These are phyloP conservation scores for Stegana nigrithorax DNA, from an alignment of 2,888 invertebrate species.

Conservation along the genomic window DNA sequence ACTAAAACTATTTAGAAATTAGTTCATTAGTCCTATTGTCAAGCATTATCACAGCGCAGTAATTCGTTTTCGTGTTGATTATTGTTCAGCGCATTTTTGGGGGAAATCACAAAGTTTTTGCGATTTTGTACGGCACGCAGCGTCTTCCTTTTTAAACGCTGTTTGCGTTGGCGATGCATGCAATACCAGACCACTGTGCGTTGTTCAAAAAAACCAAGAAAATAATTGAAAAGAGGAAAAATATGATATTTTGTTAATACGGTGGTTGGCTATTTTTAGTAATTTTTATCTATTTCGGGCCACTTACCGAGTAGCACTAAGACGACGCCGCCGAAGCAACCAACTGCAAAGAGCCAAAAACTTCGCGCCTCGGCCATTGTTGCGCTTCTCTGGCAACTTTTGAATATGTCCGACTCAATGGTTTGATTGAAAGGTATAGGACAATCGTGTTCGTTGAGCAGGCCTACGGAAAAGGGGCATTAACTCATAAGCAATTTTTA, in stretches of 20 bases:
- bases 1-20: too few relatives aligned
- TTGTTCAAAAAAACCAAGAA: neutral
- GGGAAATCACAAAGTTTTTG: constrained; percentile 59
- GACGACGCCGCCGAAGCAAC: constrained; percentile 50
- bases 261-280: neutral
- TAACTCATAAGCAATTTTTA: constrained; percentile 30
- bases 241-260: neutral
- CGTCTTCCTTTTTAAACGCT: constrained; percentile 38
- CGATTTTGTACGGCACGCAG: constrained; percentile 47
- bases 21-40: constrained; percentile 13
- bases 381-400: constrained; percentile 45
- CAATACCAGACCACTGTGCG: constrained; percentile 53
- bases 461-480: too few relatives aligned
- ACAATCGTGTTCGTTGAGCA: constrained; percentile 50
- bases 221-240: neutral
- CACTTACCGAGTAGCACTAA: constrained; percentile 55
- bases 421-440: constrained; percentile 64
- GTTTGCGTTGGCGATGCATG: constrained; percentile 51
- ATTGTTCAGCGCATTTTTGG: constrained; percentile 54
- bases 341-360: constrained; percentile 55
- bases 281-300: too few relatives aligned
- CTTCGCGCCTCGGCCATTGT: constrained; percentile 53
- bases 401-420: constrained; percentile 54
- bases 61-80: constrained; percentile 43
- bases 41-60: constrained; percentile 62